Conservation (phyloP, 2,113 vertebrate genomes). For the Mesoclemmys tuberculata region DNA sequence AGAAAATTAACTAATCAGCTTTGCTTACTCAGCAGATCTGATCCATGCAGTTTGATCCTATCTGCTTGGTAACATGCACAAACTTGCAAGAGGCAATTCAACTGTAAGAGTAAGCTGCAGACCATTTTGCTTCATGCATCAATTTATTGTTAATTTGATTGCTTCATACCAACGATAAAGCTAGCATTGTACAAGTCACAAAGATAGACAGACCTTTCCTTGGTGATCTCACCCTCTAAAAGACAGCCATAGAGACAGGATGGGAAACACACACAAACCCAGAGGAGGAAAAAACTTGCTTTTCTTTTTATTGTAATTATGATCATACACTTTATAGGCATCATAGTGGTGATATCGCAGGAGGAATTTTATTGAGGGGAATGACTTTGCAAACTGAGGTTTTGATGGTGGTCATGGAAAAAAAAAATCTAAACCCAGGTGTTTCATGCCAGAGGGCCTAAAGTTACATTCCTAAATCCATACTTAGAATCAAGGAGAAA, state of each 20-base stretch:
- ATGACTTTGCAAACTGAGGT: not conserved
- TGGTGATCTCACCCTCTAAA: not conserved
- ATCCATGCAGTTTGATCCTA: fast-evolving
- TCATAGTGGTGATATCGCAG: not conserved
- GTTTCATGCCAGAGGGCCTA: not conserved
- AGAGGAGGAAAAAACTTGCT: not conserved
- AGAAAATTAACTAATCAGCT: fast-evolving
- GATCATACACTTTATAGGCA: not conserved
- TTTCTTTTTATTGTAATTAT: not conserved
- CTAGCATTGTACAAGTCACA: not conserved
- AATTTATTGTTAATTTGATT: fast-evolving
- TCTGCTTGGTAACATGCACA: not conserved
- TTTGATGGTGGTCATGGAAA: not conserved
- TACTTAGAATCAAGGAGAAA: not conserved
- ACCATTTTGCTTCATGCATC: not conserved
- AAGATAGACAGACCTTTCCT: fast-evolving
- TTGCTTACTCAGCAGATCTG: slow-evolving; percentile 1
- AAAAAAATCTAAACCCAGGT: not conserved
- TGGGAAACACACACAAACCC: not conserved
- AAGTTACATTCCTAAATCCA: not conserved
- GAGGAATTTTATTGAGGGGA: not conserved
- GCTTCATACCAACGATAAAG: fast-evolving
- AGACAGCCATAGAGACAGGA: not conserved
- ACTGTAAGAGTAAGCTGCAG: not conserved
- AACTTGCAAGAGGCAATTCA: not conserved